Evolutionary conservation across 2,113 vertebrate genomes (phyloP).

Genomic region (Puma concolor): DNA sequence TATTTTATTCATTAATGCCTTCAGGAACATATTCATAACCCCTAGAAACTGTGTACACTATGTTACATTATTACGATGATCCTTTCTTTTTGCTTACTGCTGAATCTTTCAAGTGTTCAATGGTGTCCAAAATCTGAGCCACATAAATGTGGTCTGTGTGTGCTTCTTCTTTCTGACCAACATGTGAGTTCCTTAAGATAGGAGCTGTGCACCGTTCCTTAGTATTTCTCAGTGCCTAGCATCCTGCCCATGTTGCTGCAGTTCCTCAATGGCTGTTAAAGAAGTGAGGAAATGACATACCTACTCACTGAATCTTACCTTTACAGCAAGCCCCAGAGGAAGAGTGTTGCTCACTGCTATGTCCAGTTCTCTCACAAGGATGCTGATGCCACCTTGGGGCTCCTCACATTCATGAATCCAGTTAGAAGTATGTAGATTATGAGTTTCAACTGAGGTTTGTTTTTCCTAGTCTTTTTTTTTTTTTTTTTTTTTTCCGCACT

Average conservation of each 20-base stretch:
- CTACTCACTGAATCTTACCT: background rate
- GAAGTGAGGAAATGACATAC: background rate
- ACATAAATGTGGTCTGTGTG: background rate
- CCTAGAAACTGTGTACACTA: background rate
- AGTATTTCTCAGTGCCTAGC: background rate
- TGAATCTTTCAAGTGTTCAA: background rate
- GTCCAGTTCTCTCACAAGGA: background rate
- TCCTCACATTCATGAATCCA: background rate
- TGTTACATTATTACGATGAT: background rate
- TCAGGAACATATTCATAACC: background rate
- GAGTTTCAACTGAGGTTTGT: background rate
- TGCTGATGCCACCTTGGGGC: background rate
- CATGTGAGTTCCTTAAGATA: background rate
- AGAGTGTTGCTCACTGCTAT: background rate
- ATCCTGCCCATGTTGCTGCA: background rate
- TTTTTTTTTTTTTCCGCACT: background rate
- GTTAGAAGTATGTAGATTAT: background rate
- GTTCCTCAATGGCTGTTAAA: background rate
- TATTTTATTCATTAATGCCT: background rate
- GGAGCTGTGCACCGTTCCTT: background rate
- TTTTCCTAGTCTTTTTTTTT: background rate
- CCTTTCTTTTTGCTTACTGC: background rate
- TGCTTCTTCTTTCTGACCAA: background rate
- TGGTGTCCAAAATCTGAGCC: background rate
- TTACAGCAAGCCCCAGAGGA: background rate